Evolutionary conservation across 2,888 invertebrate species (phyloP), one percentile per base, ranked within the genome.

Genomic region (Aricia artaxerxes): DNA sequence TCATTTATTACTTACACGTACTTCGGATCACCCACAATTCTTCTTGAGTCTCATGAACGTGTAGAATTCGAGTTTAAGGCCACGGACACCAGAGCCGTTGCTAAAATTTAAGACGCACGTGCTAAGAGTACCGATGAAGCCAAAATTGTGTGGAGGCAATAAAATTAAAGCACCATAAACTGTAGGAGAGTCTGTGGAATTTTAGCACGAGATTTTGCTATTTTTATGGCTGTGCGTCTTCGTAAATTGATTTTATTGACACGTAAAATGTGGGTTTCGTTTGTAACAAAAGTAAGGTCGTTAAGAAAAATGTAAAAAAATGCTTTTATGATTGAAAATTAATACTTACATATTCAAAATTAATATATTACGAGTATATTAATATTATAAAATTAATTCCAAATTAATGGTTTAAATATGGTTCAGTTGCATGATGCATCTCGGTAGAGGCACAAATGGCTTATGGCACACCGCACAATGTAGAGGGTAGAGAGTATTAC

Each of bases 31-130:
- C 88, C 60, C 44, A 90, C 88, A 88, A 90, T 91, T 91, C 81
- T 91, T 88, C 88, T 89, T 88, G 90, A 90, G 90, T 88, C 89
- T 90, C 24, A 53, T 57, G 88, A 87, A 92, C 92, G 91, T 92
- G 91, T 88, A 82, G 86, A 88, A 89, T 84, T 79, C 82, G 84
- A 86, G 90, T 89, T 90, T 89, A 90, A 89, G 88, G 91, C 86
- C 91, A 88, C 86, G 88, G 87, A 85, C 88, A 84, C 84, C 85
- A 82, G 81, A 87, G 86, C 85, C 88, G 85, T 85, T 85, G 86
- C 87, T 82, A 87, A 90, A 89, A 86, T 87, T 87, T 87, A 84
- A 88, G 83, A 84, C 84, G 83, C 81, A 85, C 89, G 88, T 86
- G 87, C 73, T 80, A 80, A 38, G 89, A 85, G 88, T 92, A 84